Base-by-base conservation (phyloP, 1,140 invertebrate species). In the Drosophila yakuba region DNA sequence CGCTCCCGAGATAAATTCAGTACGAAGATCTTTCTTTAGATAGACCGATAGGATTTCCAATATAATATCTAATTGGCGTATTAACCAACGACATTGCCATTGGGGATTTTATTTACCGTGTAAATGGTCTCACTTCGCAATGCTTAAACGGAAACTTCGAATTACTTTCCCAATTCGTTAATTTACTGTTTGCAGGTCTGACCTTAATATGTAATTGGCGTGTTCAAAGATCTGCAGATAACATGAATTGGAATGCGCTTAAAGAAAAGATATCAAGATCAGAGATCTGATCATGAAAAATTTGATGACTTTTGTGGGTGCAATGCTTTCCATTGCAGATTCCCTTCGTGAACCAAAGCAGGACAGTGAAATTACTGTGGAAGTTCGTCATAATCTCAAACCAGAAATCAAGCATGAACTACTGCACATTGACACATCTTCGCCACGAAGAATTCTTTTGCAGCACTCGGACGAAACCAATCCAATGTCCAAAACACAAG, bases 301-400 rank as follows among this genome's bases (percentile, higher is more conserved):
- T 36, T 52, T 52, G 32, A 52, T 12, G 32, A 36, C 2, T 52
- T 52, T 15, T 14, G 35, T 52, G 1, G 32, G 20, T 10, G 50
- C 28, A 14, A 44, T 57, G 10, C 15, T 57, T 2, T 12, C n/a
- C 23, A 57, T 44, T 4, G 39, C 55, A 6, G 4, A 57, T 57
- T 28, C 39, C 3, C 11, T 57, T 7, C 14, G 55, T 4, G 39
- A 57, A 7, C 55, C n/a, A 5, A 32, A 20, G 25, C 52, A 20
- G 20, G 20, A 20, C 20, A 20, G 20, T 20, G 20, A 20, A 20
- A 20, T 20, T 20, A 20, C 52, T 4, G 8, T 8, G 2, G 20
- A 55, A 25, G 35, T 39, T 38, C 32, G 35, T 5, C 17, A 45
- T 15, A 41, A 41, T 41, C n/a, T 41, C 1, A 4, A 15, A 41